phyloP scores from a whole-genome alignment of 2,888 invertebrate genomes.

The Zeuzera pyrina region DNA sequence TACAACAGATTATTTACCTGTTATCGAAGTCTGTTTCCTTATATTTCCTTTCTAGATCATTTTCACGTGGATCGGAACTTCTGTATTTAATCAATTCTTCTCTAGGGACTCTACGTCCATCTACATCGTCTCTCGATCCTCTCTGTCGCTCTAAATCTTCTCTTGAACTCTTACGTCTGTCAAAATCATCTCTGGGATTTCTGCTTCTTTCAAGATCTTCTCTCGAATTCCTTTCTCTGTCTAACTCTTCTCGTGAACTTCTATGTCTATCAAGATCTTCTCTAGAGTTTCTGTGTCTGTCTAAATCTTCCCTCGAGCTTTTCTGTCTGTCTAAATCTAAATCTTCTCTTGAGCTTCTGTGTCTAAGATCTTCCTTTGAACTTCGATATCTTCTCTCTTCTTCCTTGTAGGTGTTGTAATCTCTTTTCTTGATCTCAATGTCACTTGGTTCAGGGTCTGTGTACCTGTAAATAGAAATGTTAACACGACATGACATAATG shows the following conservation, averaged over 20 bases:
- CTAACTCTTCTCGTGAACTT: constrained; percentile 2
- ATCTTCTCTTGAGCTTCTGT: constrained; percentile 18
- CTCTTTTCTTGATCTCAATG: constrained; percentile 43
- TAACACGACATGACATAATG: no score
- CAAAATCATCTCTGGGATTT: no score
- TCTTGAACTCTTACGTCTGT: constrained; percentile 10
- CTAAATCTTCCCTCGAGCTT: constrained; percentile 5
- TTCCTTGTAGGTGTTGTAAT: constrained; percentile 44
- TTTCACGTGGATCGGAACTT: constrained; percentile 36
- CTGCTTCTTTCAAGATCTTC: no score
- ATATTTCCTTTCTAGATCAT: constrained; percentile 37
- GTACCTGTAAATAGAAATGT: no score
- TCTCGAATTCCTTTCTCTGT: no score
- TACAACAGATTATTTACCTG: constrained; percentile 22
- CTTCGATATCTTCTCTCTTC: constrained; percentile 34
- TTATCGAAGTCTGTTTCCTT: constrained; percentile 35
- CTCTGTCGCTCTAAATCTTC: constrained; percentile 13
- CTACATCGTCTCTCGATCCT: constrained; percentile 7
- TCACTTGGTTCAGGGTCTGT: constrained; percentile 65
- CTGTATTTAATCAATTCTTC: constrained; percentile 7
- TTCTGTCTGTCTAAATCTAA: constrained; percentile 4
- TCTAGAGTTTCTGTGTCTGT: constrained; percentile 1
- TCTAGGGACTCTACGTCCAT: constrained; percentile 5
- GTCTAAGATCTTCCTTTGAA: constrained; percentile 39
- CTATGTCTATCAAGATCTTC: not conserved